Base-by-base conservation (phyloP, 2,113 vertebrate genomes). In the Gambusia affinis region DNA sequence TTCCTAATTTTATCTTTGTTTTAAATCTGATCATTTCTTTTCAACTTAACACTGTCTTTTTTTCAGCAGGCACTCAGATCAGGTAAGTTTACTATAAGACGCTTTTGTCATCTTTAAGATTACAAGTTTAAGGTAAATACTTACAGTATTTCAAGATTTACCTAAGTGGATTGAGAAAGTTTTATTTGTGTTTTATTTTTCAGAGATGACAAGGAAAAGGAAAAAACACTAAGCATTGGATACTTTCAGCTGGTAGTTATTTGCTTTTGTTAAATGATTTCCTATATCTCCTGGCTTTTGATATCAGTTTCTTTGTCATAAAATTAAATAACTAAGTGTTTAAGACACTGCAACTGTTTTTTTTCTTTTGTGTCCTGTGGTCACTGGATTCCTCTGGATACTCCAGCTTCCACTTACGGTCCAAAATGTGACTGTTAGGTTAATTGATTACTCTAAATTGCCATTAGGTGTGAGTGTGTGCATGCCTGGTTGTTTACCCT, bases 211-310 rank as follows among this genome's bases (percentile, higher is more conserved):
- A 87, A 91, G 76, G 87, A 91, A 72, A 86, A 91, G 60, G 80
- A 90, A 67, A 91, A 88, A 4, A n/a, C 33, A 1, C 73, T 88
- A 17, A 83, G 75, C 42, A 74, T 96, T 78, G 94, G 94, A 81
- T 96, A 91, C 83, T 95, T 95, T 90, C 86, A 95, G 33, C 81
- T 96, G 93, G 94, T 95, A 68, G 17, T 15, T 28, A 15, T 66
- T 15, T 4, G 1, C 30, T 63, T 44, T 60, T 3, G 4, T 19
- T 47, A 47, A 17, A 17, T 47, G 0, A 47, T 19, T 47, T 47
- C 4, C 44, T 1, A 47, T 17, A 47, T 47, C 17, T 14, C 8
- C 51, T 17, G 31, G 10, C 7, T 44, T 29, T 42, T 29, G 12
- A 44, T 28, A 44, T 28, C 3, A 29, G 3, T 66, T 3, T 66